A percentile compares a stretch with the other conserved stretches of the same genome.
Conservation (phyloP, 2,888 invertebrate species). For the Colostygia pectinataria region DNA sequence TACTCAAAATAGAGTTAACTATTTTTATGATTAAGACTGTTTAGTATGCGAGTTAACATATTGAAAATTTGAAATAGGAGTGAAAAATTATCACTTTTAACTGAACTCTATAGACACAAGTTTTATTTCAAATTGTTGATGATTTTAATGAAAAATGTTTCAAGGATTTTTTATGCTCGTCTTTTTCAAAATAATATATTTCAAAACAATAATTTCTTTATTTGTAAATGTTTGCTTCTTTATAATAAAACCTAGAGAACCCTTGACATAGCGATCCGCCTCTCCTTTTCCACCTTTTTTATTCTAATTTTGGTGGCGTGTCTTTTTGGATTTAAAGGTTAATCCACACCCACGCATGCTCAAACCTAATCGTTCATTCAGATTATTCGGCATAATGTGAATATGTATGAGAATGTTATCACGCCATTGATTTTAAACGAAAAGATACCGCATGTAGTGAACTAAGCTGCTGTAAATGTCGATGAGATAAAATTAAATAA, state of each 20-base stretch:
- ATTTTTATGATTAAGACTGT: no score
- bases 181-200: no score
- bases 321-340: slow-evolving; percentile 50
- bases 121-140: no score
- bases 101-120: no score
- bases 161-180: no score
- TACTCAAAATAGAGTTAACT: no score
- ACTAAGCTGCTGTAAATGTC: slow-evolving; percentile 24
- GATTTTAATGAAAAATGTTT: no score
- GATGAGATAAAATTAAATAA: slow-evolving; percentile 4
- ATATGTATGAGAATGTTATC: slow-evolving; percentile 72
- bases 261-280: background rate
- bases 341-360: slow-evolving; percentile 68
- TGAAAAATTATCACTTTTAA: no score
- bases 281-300: slow-evolving; percentile 14
- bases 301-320: slow-evolving; percentile 42
- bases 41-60: no score
- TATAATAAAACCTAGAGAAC: no score
- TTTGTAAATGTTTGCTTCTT: no score
- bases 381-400: slow-evolving; percentile 54
- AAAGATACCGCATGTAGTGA: slow-evolving; percentile 42
- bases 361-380: slow-evolving; percentile 73
- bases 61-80: no score
- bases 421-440: slow-evolving; percentile 67
- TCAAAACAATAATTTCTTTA: background rate